Base-by-base conservation (phyloP, 2,797 vertebrate genomes). In the Clarias pachynema region DNA sequence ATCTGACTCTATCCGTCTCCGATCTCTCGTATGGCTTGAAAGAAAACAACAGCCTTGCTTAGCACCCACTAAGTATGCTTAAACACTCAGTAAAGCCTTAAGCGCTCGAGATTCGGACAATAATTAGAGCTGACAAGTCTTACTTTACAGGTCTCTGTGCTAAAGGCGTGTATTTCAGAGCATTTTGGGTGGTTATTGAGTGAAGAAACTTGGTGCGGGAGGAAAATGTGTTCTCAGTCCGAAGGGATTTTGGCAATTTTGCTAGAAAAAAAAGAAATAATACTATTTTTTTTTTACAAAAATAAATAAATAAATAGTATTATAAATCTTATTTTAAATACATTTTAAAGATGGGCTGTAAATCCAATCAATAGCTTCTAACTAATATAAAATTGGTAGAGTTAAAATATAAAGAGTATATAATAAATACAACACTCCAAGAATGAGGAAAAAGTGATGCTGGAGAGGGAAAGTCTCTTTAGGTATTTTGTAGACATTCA, bases 41-140 rank as follows among this genome's bases (percentile, higher is more conserved):
- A 22, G 18, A 70, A 59, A 82, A 62, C 56, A 37, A 16, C 9
- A 24, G 14, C 24, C 53, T 53, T 68, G 9, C 78, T 85, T 70
- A 83, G 60, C 60, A 60, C 53, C n/a, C 37, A 69, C 22, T 49
- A 70, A 65, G 68, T 62, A 68, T 44, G 15, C 26, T 16, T 26
- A 68, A 77, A 82, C 70, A 77, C 14, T 62, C 44, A 40, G 53
- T 14, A 49, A 18, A 57, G 49, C 31, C 31, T 34, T 0, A 26
- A 73, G 44, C 8, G n/a, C 69, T 26, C 6, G 4, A 44, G 24
- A 3, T 22, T 24, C 15, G 66, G 74, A 83, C 24, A 15, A 9
- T 83, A 65, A 86, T 86, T 73, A 69, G 57, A n/a, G 12, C 29
- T 66, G 81, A 83, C 81, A 57, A 20, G 31, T 86, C 26, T 73